These are phyloP conservation scores for Nephotettix cincticeps DNA, from an alignment of 1,140 invertebrate species.

Conservation along the genomic window DNA sequence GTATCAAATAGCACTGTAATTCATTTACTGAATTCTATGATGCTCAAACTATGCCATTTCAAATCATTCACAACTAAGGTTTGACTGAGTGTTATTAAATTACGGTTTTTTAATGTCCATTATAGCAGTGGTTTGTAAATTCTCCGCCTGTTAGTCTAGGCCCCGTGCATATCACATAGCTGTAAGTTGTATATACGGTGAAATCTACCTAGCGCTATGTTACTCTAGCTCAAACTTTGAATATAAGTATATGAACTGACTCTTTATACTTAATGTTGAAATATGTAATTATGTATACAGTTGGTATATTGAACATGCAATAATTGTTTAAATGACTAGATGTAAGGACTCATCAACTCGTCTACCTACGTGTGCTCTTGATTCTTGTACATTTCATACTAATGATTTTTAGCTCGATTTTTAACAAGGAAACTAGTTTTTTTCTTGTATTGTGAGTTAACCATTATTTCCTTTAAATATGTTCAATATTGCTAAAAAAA, in stretches of 20 bases:
- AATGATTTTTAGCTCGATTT: too few species aligned
- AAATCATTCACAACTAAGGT: too few species aligned
- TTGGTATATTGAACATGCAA: constrained; percentile 15
- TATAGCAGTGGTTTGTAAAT: not conserved
- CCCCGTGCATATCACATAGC: constrained; percentile 4
- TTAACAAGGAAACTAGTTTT: too few species aligned
- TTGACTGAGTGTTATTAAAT: too few species aligned
- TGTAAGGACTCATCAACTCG: not conserved
- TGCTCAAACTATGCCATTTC: too few species aligned
- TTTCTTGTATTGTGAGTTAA: too few species aligned
- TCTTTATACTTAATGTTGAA: constrained; percentile 15
- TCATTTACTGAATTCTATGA: too few species aligned
- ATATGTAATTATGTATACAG: constrained; percentile 14
- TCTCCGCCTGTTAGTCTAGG: not conserved
- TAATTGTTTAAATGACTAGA: constrained; percentile 1
- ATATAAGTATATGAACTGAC: constrained; percentile 11
- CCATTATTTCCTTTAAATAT: too few species aligned
- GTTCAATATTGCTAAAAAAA: too few species aligned
- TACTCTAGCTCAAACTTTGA: constrained; percentile 7
- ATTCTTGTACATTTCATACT: not conserved
- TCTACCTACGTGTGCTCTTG: not conserved
- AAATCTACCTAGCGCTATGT: constrained; percentile 2
- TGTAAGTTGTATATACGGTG: not conserved
- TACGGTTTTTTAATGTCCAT: constrained; percentile 7
- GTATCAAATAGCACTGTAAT: too few species aligned